phyloP scores from a whole-genome alignment of 1,140 invertebrate genomes.

The Cardiocondyla obscurior region DNA sequence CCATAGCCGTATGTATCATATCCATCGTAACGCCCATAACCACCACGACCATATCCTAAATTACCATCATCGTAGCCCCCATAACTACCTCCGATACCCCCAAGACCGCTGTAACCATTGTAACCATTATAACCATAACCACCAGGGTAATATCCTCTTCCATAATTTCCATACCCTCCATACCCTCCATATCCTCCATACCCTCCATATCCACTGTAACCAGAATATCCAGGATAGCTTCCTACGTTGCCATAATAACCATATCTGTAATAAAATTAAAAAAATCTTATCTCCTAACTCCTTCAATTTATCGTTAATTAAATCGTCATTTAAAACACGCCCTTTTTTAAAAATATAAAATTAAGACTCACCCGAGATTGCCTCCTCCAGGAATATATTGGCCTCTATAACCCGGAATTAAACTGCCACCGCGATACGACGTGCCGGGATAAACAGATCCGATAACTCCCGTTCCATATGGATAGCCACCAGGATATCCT shows the following conservation, averaged over 20 bases:
- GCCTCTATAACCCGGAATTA: conserved; percentile 65
- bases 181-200: conserved; percentile 51
- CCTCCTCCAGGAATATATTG: conserved; percentile 57
- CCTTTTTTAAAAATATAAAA: neutral
- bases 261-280: conserved; percentile 58
- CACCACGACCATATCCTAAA: conserved; percentile 49
- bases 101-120: conserved; percentile 23
- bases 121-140: neutral
- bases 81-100: conserved; percentile 6
- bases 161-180: conserved; percentile 49
- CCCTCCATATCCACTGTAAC: conserved; percentile 40
- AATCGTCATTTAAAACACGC: neutral
- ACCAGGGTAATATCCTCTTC: conserved; percentile 41
- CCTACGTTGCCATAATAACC: conserved; percentile 69
- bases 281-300: neutral
- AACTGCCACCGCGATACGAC: conserved; percentile 60
- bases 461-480: conserved; percentile 52
- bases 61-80: conserved; percentile 16
- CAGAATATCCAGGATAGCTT: conserved; percentile 50
- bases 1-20: conserved; percentile 50
- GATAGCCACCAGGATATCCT: conserved; percentile 61
- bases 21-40: conserved; percentile 31
- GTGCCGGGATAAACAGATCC: conserved; percentile 64
- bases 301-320: neutral
- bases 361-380: conserved; percentile 65